Percentiles rank a stretch among this genome's conserved stretches.
phyloP scores from a whole-genome alignment of 1,140 invertebrate genomes.

The Zaprionus tsacasi region DNA sequence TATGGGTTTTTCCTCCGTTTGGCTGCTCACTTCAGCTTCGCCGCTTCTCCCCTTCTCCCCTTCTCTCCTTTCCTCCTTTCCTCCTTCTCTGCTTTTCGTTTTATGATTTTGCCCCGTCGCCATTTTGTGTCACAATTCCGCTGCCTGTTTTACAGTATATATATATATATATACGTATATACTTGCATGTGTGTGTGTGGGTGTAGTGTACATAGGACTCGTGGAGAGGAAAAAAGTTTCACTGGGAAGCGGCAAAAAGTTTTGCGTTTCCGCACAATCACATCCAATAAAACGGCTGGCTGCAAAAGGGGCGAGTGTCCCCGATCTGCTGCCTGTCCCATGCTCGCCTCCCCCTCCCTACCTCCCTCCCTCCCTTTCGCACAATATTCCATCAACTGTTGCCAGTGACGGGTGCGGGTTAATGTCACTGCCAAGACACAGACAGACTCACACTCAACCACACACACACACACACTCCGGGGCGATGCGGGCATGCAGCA shows the following conservation, averaged over 20 bases:
- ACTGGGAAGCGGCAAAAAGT: conserved; percentile 57
- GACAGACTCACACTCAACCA: conserved; percentile 1
- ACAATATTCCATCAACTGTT: conserved; percentile 71
- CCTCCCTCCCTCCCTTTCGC: neutral
- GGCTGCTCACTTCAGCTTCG: neutral
- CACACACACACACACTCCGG: conserved; percentile 3
- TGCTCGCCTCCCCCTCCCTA: conserved; percentile 2
- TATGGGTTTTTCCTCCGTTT: conserved; percentile 61
- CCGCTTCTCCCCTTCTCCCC: too few species aligned
- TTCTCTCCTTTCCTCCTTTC: neutral
- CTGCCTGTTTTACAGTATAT: conserved; percentile 66
- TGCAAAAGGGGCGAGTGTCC: conserved; percentile 40
- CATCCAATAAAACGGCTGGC: conserved; percentile 79
- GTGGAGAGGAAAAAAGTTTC: conserved; percentile 53
- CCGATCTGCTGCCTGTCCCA: neutral
- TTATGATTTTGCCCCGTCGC: conserved; percentile 68
- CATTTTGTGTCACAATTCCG: conserved; percentile 77
- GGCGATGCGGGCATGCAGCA: conserved; percentile 34
- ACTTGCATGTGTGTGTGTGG: conserved; percentile 9
- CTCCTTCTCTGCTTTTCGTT: conserved; percentile 39
- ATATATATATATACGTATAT: neutral
- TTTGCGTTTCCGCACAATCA: conserved; percentile 79
- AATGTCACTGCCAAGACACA: conserved; percentile 66
- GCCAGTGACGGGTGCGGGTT: conserved; percentile 48
- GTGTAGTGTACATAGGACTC: conserved; percentile 31